Conservation (phyloP, 2,113 vertebrate genomes). For the Monarcha castaneiventris region DNA sequence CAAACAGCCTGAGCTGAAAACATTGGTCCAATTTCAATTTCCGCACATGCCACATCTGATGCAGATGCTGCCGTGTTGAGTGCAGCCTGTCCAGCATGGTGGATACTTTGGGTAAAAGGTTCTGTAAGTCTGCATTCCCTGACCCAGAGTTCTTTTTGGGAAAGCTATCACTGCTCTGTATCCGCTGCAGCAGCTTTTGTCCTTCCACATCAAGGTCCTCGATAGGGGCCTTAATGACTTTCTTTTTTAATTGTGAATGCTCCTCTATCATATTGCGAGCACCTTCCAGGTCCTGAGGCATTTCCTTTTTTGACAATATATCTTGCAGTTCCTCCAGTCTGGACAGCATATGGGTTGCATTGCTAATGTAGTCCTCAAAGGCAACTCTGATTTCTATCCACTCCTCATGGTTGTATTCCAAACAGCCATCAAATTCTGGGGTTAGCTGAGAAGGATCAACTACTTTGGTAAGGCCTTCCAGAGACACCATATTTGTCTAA, state of each 20-base stretch:
- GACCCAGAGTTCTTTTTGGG: constrained; percentile 87
- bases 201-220: constrained; percentile 95
- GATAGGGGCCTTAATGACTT: constrained; percentile 92
- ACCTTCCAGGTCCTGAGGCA: constrained; percentile 92
- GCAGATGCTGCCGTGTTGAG: constrained; percentile 92
- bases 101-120: constrained; percentile 89
- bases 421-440: constrained; percentile 93
- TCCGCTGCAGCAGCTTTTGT: constrained; percentile 89
- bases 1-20: constrained; percentile 95
- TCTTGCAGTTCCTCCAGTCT: constrained; percentile 97
- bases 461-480: constrained; percentile 97
- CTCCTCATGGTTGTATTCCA: constrained; percentile 97
- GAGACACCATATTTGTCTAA: constrained; percentile 97
- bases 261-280: constrained; percentile 94
- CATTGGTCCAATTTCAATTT: constrained; percentile 98
- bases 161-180: constrained; percentile 94
- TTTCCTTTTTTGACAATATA: constrained; percentile 89
- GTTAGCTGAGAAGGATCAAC: constrained; percentile 98
- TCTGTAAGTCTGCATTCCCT: constrained; percentile 90
- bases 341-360: constrained; percentile 87
- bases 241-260: constrained; percentile 91
- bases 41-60: constrained; percentile 97
- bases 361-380: constrained; percentile 94
- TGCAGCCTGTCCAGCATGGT: constrained; percentile 93
- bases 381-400: constrained; percentile 95